These are phyloP conservation scores for Tupiocoris notatus DNA, from an alignment of 2,888 invertebrate species.

Conservation along the genomic window DNA sequence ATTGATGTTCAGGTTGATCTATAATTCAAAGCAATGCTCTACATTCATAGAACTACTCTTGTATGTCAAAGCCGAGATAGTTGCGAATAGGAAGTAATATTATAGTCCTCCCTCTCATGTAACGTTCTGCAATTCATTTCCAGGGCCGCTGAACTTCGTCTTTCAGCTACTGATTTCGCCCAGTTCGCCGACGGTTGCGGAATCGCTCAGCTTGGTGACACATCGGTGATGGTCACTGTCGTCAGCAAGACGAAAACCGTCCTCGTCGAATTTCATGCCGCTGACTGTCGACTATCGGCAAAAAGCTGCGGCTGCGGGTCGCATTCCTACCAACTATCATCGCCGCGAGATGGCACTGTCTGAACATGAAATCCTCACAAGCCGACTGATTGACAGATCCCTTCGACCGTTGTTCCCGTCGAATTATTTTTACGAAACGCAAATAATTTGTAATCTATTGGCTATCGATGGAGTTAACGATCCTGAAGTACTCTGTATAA, in stretches of 20 bases:
- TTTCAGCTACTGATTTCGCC: slow-evolving; percentile 80
- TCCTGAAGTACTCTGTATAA: slow-evolving; percentile 88
- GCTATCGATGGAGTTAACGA: slow-evolving; percentile 84
- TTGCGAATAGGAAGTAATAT: no score
- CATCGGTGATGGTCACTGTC: slow-evolving; percentile 86
- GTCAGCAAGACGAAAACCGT: slow-evolving; percentile 74
- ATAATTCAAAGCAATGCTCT: neutral
- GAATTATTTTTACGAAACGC: slow-evolving; percentile 71
- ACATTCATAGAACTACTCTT: neutral
- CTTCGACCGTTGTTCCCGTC: slow-evolving; percentile 82
- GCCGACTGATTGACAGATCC: slow-evolving; percentile 88
- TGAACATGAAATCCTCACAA: slow-evolving; percentile 88
- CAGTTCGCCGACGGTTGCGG: slow-evolving; percentile 88
- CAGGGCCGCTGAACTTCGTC: slow-evolving; percentile 37
- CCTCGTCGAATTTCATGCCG: slow-evolving; percentile 66
- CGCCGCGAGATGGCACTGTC: slow-evolving; percentile 77
- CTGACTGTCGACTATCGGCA: slow-evolving; percentile 89
- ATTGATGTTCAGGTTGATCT: no score
- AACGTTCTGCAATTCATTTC: no score
- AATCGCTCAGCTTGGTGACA: slow-evolving; percentile 79
- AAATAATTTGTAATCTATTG: slow-evolving; percentile 87
- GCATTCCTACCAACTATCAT: slow-evolving; percentile 94
- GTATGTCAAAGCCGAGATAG: no score
- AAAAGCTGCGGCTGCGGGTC: slow-evolving; percentile 92
- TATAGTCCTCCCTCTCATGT: neutral